Evolutionary conservation across 2,888 invertebrate genomes (phyloP).

Genomic region (Deilephila porcellus): DNA sequence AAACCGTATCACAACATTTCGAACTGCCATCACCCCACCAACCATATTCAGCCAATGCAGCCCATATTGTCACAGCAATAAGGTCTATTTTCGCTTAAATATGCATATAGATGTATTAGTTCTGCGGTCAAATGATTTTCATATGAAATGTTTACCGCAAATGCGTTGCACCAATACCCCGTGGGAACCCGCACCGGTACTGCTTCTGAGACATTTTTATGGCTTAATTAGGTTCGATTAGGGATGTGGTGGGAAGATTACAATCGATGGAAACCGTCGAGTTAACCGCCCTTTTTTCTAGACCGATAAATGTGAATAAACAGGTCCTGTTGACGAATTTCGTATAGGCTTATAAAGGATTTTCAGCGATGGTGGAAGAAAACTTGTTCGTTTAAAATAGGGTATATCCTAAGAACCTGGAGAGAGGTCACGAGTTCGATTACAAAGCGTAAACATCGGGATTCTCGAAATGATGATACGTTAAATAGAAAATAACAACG

Average conservation of each 20-base stretch:
- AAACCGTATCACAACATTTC: neutral
- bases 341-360: no score
- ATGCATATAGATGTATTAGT: neutral
- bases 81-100: conserved; percentile 28
- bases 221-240: conserved; percentile 15
- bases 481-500: no score
- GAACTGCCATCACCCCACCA: neutral
- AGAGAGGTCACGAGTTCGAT: no score
- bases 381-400: no score
- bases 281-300: no score
- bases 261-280: neutral
- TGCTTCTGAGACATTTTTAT: conserved; percentile 31
- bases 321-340: no score
- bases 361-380: no score
- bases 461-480: no score
- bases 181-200: conserved; percentile 37
- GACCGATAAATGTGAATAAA: no score
- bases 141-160: conserved; percentile 40
- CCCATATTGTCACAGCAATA: conserved; percentile 19
- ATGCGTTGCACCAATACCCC: conserved; percentile 37
- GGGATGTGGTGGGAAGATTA: neutral
- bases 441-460: no score
- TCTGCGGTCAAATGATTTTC: conserved; percentile 43
- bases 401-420: no score
- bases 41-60: neutral